A percentile compares a stretch with the other conserved stretches of the same genome.
phyloP scores from a whole-genome alignment of 2,797 vertebrate species.

The Discoglossus pictus region DNA sequence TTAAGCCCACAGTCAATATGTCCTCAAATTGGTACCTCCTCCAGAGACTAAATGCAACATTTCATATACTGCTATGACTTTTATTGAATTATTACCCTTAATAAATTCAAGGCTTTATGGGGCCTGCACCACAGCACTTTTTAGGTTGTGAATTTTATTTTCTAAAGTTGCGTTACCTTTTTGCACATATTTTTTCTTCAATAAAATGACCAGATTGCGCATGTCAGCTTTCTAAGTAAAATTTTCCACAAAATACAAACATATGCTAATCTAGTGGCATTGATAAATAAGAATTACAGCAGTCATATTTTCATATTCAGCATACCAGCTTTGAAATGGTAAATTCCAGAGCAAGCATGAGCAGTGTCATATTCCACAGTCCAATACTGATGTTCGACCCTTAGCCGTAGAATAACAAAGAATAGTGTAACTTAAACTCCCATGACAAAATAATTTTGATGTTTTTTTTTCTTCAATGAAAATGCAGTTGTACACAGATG shows the following conservation, averaged over 20 bases:
- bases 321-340: slow-evolving; percentile 4
- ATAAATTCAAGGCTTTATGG: neutral
- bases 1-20: slow-evolving; percentile 45
- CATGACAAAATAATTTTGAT: too few relatives aligned
- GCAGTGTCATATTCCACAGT: slow-evolving; percentile 42
- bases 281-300: neutral
- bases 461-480: too few relatives aligned
- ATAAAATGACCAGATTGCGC: too few relatives aligned
- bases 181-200: too few relatives aligned
- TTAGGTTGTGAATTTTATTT: too few relatives aligned
- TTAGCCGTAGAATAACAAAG: neutral
- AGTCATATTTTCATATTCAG: neutral
- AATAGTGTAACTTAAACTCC: too few relatives aligned
- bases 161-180: too few relatives aligned
- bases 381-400: slow-evolving; percentile 9
- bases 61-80: neutral
- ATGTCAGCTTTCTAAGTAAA: too few relatives aligned
- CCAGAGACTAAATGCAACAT: neutral
- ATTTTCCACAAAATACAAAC: too few relatives aligned
- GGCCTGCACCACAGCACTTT: neutral
- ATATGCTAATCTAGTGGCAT: neutral
- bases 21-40: slow-evolving; percentile 35
- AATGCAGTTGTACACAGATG: too few relatives aligned
- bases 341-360: slow-evolving; percentile 35
- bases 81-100: neutral